Conservation (phyloP, 2,888 invertebrate species). For the Eudemis profundana region DNA sequence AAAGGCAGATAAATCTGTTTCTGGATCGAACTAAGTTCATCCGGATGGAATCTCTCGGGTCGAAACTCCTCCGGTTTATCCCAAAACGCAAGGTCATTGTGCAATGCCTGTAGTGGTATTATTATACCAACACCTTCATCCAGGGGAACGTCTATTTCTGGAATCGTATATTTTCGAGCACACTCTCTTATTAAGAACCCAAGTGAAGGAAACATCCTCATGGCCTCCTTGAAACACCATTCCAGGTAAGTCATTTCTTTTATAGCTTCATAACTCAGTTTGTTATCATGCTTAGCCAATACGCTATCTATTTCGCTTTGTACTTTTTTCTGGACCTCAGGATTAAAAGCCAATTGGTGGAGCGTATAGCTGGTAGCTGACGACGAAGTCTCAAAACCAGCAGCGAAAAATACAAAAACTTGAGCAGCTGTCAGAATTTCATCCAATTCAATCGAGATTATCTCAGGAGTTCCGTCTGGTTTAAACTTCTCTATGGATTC, state of each 20-base stretch:
- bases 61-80: slow-evolving; percentile 61
- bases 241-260: slow-evolving; percentile 66
- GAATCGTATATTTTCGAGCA: slow-evolving; percentile 60
- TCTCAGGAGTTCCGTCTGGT: slow-evolving; percentile 55
- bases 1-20: slow-evolving; percentile 69
- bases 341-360: slow-evolving; percentile 65
- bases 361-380: slow-evolving; percentile 67
- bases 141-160: slow-evolving; percentile 59
- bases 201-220: slow-evolving; percentile 69
- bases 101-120: slow-evolving; percentile 59
- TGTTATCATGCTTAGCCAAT: slow-evolving; percentile 55
- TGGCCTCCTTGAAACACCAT: slow-evolving; percentile 64
- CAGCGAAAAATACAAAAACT: slow-evolving; percentile 59
- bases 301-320: slow-evolving; percentile 63
- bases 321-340: slow-evolving; percentile 59
- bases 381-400: slow-evolving; percentile 70
- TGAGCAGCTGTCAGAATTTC: slow-evolving; percentile 42
- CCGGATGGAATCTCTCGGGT: slow-evolving; percentile 65
- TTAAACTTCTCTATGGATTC: slow-evolving; percentile 62
- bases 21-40: slow-evolving; percentile 52
- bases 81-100: slow-evolving; percentile 67
- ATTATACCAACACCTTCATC: slow-evolving; percentile 62
- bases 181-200: slow-evolving; percentile 63
- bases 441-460: slow-evolving; percentile 39
- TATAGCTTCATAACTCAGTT: slow-evolving; percentile 64